Percentiles rank a stretch among this genome's conserved stretches.
phyloP scores from a whole-genome alignment of 2,797 vertebrate genomes.

The Acestrorhynchus altus region DNA sequence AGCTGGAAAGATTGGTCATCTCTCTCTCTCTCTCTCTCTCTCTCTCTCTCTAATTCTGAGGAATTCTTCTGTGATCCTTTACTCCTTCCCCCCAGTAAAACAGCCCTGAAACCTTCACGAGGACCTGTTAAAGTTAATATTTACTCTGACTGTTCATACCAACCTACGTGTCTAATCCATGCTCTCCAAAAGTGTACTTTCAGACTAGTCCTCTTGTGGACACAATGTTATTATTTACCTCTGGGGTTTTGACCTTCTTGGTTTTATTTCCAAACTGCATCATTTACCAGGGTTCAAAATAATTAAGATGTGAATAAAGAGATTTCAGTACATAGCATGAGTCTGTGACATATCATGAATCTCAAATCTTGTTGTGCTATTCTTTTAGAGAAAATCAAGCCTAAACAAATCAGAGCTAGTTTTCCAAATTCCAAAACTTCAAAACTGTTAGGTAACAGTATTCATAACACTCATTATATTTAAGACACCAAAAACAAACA shows the following conservation, averaged over 20 bases:
- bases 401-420: no score
- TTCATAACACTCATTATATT: no score
- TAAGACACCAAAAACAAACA: no score
- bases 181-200: slow-evolving; percentile 7
- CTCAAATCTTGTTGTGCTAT: no score
- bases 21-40: not conserved
- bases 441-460: no score
- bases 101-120: slow-evolving; percentile 81
- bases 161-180: slow-evolving; percentile 52
- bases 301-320: no score
- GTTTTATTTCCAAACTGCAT: not conserved
- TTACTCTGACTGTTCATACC: slow-evolving; percentile 78
- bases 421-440: no score
- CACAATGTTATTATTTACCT: not conserved
- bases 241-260: not conserved
- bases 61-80: slow-evolving; percentile 83
- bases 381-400: no score
- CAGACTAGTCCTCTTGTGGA: not conserved
- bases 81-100: slow-evolving; percentile 81
- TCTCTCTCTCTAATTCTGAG: slow-evolving; percentile 59
- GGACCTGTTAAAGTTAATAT: slow-evolving; percentile 86
- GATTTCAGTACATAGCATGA: no score
- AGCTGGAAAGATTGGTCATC: no score
- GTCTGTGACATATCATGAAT: no score
- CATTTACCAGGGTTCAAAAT: no score